Conservation (phyloP, 2,113 vertebrate species). For the Ailuropoda melanoleuca region DNA sequence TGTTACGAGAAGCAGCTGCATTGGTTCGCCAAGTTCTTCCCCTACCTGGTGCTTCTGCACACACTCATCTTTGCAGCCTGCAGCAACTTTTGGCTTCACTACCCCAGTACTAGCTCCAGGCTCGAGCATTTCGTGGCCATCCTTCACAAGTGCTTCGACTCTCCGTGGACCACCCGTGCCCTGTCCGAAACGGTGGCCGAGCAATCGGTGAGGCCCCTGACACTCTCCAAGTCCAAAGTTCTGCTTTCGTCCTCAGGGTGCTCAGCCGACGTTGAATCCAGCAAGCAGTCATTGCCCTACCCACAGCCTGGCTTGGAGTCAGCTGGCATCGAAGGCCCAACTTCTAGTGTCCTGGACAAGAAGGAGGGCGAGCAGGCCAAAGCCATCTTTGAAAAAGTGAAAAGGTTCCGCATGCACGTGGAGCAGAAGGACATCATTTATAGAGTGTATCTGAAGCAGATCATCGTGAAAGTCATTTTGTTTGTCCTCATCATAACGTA, state of each 20-base stretch:
- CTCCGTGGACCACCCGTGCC: conserved; percentile 90
- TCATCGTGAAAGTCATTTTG: conserved; percentile 88
- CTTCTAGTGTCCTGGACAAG: conserved; percentile 89
- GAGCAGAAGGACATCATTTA: conserved; percentile 91
- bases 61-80: conserved; percentile 89
- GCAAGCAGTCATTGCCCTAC: conserved; percentile 83
- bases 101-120: conserved; percentile 89
- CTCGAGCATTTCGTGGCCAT: conserved; percentile 91
- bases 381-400: conserved; percentile 92
- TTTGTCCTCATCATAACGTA: conserved; percentile 87
- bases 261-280: conserved; percentile 79
- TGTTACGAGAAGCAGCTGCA: conserved; percentile 89
- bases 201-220: conserved; percentile 84
- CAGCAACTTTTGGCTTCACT: conserved; percentile 92
- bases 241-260: conserved; percentile 79
- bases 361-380: conserved; percentile 92
- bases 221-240: conserved; percentile 82
- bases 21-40: conserved; percentile 92
- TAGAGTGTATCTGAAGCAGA: conserved; percentile 89
- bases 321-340: conserved; percentile 82
- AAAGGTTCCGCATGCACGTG: conserved; percentile 87
- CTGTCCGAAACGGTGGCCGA: conserved; percentile 90
- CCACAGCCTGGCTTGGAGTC: conserved; percentile 84
- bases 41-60: conserved; percentile 90
- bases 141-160: conserved; percentile 91